Evolutionary conservation across 2,797 vertebrate genomes (phyloP).

Genomic region (Falco biarmicus): DNA sequence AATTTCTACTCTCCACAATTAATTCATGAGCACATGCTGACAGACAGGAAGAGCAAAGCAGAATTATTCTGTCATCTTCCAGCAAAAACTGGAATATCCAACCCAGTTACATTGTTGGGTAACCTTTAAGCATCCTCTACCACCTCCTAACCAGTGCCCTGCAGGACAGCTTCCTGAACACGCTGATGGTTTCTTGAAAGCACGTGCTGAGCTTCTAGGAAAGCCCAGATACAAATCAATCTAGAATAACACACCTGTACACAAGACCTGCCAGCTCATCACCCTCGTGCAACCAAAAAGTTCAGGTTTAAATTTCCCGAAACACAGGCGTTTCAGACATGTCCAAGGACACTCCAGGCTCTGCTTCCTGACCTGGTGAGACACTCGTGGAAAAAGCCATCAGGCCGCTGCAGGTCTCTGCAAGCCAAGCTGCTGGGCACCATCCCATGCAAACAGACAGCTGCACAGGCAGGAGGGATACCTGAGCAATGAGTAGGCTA

Average conservation of each 20-base stretch:
- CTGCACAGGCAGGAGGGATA: neutral
- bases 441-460: neutral
- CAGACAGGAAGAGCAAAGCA: neutral
- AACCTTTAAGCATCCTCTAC: neutral
- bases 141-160: neutral
- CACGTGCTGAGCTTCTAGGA: neutral
- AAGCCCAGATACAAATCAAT: neutral
- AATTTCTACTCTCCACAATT: neutral
- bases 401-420: neutral
- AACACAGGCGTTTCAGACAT: accelerated
- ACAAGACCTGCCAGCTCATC: neutral
- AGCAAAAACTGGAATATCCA: neutral
- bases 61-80: neutral
- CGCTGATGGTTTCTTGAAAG: neutral
- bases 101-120: neutral
- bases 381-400: neutral
- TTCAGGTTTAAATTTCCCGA: neutral
- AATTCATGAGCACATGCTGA: neutral
- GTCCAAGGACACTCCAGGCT: neutral
- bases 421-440: neutral
- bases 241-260: accelerated
- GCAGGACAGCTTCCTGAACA: neutral
- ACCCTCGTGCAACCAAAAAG: neutral
- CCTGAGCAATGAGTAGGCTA: neutral
- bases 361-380: neutral